Evolutionary conservation across 23 tunicate species (phyloP).

Genomic region (Trididemnum miniatum): DNA sequence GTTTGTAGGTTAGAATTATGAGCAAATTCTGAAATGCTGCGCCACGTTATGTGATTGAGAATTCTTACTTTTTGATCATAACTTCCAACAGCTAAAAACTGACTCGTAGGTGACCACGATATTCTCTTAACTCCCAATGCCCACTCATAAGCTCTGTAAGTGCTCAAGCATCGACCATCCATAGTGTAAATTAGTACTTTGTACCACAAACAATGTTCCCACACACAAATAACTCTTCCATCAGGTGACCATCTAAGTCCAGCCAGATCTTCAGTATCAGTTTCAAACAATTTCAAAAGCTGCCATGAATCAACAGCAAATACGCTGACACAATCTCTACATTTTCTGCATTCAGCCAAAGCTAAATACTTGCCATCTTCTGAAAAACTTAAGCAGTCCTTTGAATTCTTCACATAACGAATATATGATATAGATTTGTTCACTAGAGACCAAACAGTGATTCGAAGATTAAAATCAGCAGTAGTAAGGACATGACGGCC

Average conservation of each 20-base stretch:
- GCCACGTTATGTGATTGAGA: slow-evolving; percentile 92
- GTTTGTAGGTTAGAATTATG: slow-evolving; percentile 42
- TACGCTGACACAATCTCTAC: slow-evolving; percentile 79
- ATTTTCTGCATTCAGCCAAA: slow-evolving; percentile 82
- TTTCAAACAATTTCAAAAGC: slow-evolving; percentile 78
- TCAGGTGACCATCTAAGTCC: slow-evolving; percentile 93
- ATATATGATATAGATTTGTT: slow-evolving; percentile 94
- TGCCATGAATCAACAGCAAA: slow-evolving; percentile 92
- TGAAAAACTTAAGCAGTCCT: slow-evolving; percentile 86
- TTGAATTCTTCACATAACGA: slow-evolving; percentile 82
- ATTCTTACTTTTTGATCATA: slow-evolving; percentile 84
- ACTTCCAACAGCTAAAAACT: slow-evolving; percentile 91
- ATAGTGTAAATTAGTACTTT: slow-evolving; percentile 82
- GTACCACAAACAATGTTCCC: slow-evolving; percentile 94
- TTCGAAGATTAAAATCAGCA: slow-evolving; percentile 84
- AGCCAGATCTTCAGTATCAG: slow-evolving; percentile 84
- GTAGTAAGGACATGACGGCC: slow-evolving; percentile 88
- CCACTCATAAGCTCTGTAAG: slow-evolving; percentile 91
- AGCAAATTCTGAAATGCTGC: slow-evolving; percentile 72
- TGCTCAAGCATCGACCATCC: slow-evolving; percentile 84
- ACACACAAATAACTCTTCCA: slow-evolving; percentile 81
- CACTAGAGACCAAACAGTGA: slow-evolving; percentile 94
- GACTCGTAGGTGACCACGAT: slow-evolving; percentile 93
- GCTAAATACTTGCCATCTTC: slow-evolving; percentile 87
- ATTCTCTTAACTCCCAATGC: slow-evolving; percentile 81